phyloP scores from a whole-genome alignment of 1,140 invertebrate genomes.

The Belonocnema kinseyi region DNA sequence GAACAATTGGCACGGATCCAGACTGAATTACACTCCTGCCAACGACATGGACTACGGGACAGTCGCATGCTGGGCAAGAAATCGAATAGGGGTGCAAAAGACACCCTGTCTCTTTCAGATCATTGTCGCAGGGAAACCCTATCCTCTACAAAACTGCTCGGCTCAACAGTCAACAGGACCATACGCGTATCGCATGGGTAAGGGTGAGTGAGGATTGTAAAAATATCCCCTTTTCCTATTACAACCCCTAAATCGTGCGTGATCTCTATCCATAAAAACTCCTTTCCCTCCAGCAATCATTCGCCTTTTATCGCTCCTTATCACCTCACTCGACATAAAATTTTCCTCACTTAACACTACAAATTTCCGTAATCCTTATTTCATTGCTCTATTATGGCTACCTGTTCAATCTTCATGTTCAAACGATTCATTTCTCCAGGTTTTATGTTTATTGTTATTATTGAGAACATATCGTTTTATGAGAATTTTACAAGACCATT shows the following conservation, averaged over 20 bases:
- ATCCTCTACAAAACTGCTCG: slow-evolving; percentile 90
- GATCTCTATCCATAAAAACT: neutral
- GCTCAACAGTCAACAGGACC: slow-evolving; percentile 74
- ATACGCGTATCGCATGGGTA: slow-evolving; percentile 66
- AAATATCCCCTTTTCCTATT: slow-evolving; percentile 12
- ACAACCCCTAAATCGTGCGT: neutral
- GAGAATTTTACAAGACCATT: too few relatives aligned
- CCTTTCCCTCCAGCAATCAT: neutral
- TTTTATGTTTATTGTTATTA: too few relatives aligned
- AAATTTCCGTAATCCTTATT: neutral
- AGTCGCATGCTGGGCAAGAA: slow-evolving; percentile 87
- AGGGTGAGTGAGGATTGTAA: slow-evolving; percentile 38
- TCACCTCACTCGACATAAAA: neutral
- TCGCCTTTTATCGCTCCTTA: neutral
- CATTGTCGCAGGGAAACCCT: slow-evolving; percentile 80
- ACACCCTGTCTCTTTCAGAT: slow-evolving; percentile 91
- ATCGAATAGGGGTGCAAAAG: slow-evolving; percentile 87
- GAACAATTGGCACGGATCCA: slow-evolving; percentile 82
- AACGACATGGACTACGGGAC: slow-evolving; percentile 92
- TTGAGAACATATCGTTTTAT: too few relatives aligned
- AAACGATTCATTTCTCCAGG: too few relatives aligned
- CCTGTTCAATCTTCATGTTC: too few relatives aligned
- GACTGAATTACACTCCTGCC: slow-evolving; percentile 88
- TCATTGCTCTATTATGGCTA: too few relatives aligned
- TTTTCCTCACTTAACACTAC: neutral